Percentiles rank a stretch among this genome's conserved stretches.
Conservation (phyloP, 2,113 vertebrate genomes). For the Castor canadensis region DNA sequence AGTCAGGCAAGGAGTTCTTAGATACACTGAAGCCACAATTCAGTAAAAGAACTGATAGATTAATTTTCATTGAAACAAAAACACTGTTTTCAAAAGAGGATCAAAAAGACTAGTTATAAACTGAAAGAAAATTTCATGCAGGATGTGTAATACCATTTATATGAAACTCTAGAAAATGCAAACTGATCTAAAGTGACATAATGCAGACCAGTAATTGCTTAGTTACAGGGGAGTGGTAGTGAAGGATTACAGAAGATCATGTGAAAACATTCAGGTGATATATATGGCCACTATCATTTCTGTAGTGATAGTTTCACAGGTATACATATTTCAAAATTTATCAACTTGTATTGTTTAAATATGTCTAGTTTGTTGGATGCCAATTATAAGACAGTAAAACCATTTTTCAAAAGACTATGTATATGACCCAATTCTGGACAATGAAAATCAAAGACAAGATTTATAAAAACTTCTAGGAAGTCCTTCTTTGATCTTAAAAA, state of each 20-base stretch:
- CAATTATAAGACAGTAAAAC: not conserved
- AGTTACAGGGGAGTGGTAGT: not conserved
- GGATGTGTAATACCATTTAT: not conserved
- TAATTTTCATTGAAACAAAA: not conserved
- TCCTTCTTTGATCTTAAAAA: constrained; percentile 35
- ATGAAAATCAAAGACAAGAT: not conserved
- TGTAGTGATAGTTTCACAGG: not conserved
- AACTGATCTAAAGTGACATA: not conserved
- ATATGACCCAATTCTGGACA: not conserved
- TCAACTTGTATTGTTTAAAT: not conserved
- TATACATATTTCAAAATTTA: not conserved
- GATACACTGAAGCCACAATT: not conserved
- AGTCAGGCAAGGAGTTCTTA: not conserved
- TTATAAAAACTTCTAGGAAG: not conserved
- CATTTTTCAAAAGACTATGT: not conserved
- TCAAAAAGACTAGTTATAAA: not conserved
- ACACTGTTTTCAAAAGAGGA: not conserved
- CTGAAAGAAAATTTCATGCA: not conserved
- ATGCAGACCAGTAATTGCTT: not conserved
- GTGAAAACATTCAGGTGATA: not conserved
- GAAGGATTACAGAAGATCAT: not conserved
- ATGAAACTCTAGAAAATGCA: not conserved
- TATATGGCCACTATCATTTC: not conserved
- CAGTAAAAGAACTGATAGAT: not conserved
- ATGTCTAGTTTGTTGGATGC: not conserved